Base-by-base conservation (phyloP, 2,797 vertebrate genomes). In the Micropoecilia bifurca region DNA sequence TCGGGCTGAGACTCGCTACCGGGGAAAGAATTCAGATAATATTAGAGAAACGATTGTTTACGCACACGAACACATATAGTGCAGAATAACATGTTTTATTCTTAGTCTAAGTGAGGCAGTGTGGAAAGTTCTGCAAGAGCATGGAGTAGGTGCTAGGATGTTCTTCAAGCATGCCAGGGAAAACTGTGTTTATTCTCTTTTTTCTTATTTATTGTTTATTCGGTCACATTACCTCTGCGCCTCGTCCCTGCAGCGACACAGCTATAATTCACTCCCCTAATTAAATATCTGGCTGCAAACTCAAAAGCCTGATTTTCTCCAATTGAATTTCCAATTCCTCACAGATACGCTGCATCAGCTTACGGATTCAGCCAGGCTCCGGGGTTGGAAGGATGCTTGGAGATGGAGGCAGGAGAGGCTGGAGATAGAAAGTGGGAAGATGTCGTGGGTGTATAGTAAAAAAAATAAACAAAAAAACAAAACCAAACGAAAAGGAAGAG, bases 261-360 rank as follows among this genome's bases (percentile, higher is more conserved):
- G 87, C 84, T 73, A 89, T 91, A 85, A 92, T 93, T 92, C 85
- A 90, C 75, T 84, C 84, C 74, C 77, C 84, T 93, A 91, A 93
- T 93, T 93, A 93, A 94, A 93, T 93, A 93, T 92, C 88, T 92
- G 92, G 86, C 90, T 90, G 83, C 86, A 92, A 93, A 93, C 90
- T 89, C 88, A 87, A 92, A 93, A 90, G 85, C 81, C 80, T 80
- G 86, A 90, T 93, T 93, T 91, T 91, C 87, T 91, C 78, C 84
- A 91, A 94, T 92, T 93, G 90, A 92, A 92, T 94, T 92, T 86
- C 81, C 87, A 91, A 93, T 93, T 94, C 80, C 90, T 87, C 91
- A 94, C 91, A 91, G 92, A 93, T 91, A 91, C 71, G 88, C 88
- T 66, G 86, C 88, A 92, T 94, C 91, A 92, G 87, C 89, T 91